Base-by-base conservation (phyloP, 2,113 vertebrate species). In the Nycticorax nycticorax region DNA sequence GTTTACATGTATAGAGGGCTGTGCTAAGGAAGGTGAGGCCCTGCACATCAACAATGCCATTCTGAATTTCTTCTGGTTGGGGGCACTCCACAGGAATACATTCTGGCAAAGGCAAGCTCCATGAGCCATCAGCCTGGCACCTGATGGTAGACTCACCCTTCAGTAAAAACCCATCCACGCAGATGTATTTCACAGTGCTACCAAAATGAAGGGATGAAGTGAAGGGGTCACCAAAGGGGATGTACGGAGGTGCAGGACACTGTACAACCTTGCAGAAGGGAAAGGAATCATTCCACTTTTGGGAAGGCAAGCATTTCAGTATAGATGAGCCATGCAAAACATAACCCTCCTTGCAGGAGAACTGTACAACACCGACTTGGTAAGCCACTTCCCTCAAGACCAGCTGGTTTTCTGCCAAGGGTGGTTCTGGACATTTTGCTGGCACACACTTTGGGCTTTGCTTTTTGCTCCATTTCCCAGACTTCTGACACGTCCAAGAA, bases 11-110 rank as follows among this genome's bases (percentile, higher is more conserved):
- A 86, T 99, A 99, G 45, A 99, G 97, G 3, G 99, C 99, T 75
- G 99, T 99, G 97, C 99, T 99, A 75, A 99, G 99, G 94, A 99
- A 99, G 93, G 99, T 99, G 67, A 99, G 98, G n/a, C 99, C 99
- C 93, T 99, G 99, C 19, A 99, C 99, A 37, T 99, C 99, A 12
- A 99, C 98, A 81, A 99, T 99, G 33, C 99, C 99, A 2, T 99
- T 98, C 43, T 93, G 97, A 91, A 99, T 98, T 97, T 99, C 99
- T 88, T 98, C 98, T 21, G 99, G 99, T 11, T 99, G 99, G 14
- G 99, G 98, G 52, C 99, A 99, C 92, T 99, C 99, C 17, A 99
- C 99, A 1, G 99, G 99, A 80, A 99, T 97, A 78, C 99, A 99
- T 91, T 99, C 99, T 68, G 99, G 99, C 95, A 98, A 93, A 18